A percentile compares a stretch with the other conserved stretches of the same genome.
Evolutionary conservation across 2,113 vertebrate genomes (phyloP).

Genomic region (Pachyramphus minor): DNA sequence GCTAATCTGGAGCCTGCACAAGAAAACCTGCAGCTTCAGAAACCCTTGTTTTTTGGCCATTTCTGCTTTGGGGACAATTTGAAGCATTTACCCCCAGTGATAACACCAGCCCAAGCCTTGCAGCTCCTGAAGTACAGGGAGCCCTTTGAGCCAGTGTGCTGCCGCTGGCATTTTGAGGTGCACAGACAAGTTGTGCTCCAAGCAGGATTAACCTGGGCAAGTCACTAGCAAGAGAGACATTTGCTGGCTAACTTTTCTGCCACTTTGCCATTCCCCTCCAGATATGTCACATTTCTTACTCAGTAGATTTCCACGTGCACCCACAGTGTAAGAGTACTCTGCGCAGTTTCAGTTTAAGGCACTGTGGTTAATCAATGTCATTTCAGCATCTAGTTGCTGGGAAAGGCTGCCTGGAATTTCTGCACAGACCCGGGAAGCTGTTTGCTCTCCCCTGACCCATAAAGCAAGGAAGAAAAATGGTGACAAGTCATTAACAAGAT

Average conservation of each 20-base stretch:
- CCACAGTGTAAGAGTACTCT: rapidly evolving
- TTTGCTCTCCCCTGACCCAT: not conserved
- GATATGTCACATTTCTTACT: not conserved
- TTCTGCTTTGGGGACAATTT: not conserved
- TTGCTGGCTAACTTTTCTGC: not conserved
- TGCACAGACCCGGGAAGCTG: not conserved
- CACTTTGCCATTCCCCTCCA: not conserved
- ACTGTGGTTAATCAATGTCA: not conserved
- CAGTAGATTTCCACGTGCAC: not conserved
- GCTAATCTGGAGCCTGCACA: not conserved
- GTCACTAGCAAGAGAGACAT: not conserved
- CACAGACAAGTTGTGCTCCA: not conserved
- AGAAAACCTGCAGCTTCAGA: not conserved
- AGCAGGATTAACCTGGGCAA: not conserved
- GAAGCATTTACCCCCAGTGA: rapidly evolving
- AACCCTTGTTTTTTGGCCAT: rapidly evolving
- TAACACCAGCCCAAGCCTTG: not conserved
- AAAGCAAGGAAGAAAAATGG: constrained; percentile 6
- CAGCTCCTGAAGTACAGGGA: rapidly evolving
- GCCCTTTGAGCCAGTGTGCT: not conserved
- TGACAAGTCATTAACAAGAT: constrained; percentile 47
- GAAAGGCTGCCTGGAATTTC: not conserved
- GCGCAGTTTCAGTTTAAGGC: not conserved
- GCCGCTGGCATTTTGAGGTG: not conserved
- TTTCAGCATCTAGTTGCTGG: not conserved